Conservation (phyloP, 2,888 invertebrate species). For the Sesamia inferens region DNA sequence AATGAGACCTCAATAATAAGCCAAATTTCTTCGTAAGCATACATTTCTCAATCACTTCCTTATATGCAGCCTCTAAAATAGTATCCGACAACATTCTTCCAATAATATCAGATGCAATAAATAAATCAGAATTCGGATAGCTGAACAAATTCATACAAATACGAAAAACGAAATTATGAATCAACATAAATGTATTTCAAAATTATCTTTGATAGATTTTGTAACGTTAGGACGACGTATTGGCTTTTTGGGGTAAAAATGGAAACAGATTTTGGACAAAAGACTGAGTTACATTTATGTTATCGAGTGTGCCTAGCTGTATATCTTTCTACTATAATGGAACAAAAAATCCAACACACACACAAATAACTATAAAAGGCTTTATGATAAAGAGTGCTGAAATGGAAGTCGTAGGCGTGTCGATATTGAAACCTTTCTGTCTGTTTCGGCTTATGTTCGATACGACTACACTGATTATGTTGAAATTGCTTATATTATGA, state of each 20-base stretch:
- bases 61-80: not conserved
- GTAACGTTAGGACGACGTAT: not conserved
- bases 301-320: not conserved
- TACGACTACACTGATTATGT: too few species aligned
- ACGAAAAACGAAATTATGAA: not conserved
- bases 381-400: too few species aligned
- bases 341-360: not conserved
- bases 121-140: not conserved
- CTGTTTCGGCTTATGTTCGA: too few species aligned
- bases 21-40: too few species aligned
- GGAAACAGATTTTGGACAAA: not conserved
- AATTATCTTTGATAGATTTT: not conserved
- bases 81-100: not conserved
- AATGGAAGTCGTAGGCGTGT: too few species aligned
- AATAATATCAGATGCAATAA: conserved; percentile 12
- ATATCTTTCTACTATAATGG: not conserved
- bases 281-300: not conserved
- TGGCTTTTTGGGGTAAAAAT: not conserved
- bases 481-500: too few species aligned
- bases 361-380: not conserved
- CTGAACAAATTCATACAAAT: not conserved
- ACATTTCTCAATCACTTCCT: not conserved
- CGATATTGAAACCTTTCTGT: too few species aligned
- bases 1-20: not conserved
- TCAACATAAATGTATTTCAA: not conserved